phyloP scores from a whole-genome alignment of 2,797 vertebrate genomes.

The Psittacula echo region DNA sequence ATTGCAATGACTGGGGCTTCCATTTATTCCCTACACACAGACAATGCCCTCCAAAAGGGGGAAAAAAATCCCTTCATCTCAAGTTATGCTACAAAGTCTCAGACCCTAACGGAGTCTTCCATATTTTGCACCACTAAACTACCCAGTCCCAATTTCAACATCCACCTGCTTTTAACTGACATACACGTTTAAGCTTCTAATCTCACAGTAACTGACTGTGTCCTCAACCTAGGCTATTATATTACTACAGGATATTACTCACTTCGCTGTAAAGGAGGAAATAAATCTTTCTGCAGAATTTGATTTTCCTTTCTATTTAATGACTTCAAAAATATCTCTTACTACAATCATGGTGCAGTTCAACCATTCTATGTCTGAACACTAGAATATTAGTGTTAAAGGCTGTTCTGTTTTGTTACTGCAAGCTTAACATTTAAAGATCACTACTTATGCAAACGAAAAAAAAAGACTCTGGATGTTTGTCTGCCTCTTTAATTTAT shows the following conservation, averaged over 20 bases:
- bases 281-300: background rate
- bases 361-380: background rate
- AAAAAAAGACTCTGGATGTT: background rate
- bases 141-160: background rate
- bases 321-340: background rate
- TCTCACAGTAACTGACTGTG: background rate
- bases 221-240: background rate
- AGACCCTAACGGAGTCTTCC: background rate
- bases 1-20: background rate
- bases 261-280: background rate
- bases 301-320: background rate
- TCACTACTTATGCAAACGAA: background rate
- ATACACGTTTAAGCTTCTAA: background rate
- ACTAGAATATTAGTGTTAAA: background rate
- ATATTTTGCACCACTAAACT: background rate
- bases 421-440: background rate
- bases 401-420: background rate
- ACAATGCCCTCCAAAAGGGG: accelerated
- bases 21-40: accelerated
- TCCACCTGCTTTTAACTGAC: background rate
- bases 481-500: background rate
- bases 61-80: background rate
- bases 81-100: background rate
- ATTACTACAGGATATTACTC: background rate
- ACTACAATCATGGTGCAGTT: background rate